A percentile compares a stretch with the other conserved stretches of the same genome.
These are phyloP conservation scores for Eupithecia abbreviata DNA, from an alignment of 2,888 invertebrate genomes.

Conservation along the genomic window DNA sequence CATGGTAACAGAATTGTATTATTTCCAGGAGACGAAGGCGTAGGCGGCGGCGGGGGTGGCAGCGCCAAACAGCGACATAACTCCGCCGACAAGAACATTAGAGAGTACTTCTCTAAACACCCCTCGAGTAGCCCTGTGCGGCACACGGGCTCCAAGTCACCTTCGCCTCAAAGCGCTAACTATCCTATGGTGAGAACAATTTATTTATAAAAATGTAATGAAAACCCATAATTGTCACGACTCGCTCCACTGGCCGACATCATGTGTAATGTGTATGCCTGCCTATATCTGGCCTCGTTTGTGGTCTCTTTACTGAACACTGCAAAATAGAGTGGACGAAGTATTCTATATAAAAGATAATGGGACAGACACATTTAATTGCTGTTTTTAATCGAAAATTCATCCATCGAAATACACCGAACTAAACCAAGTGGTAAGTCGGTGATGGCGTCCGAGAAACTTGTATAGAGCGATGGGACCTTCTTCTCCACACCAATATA, in stretches of 20 bases:
- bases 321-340: no score
- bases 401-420: no score
- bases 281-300: no score
- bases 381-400: neutral
- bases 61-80: conserved; percentile 79
- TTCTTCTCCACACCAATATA: no score
- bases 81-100: conserved; percentile 91
- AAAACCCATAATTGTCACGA: no score
- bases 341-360: neutral
- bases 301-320: no score
- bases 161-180: conserved; percentile 90
- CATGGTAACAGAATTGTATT: neutral
- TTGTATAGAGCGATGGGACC: no score
- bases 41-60: conserved; percentile 83
- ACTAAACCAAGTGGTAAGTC: no score
- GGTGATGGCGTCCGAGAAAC: no score
- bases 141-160: conserved; percentile 91
- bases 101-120: conserved; percentile 94
- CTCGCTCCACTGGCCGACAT: no score
- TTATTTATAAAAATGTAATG: no score
- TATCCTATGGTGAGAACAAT: conserved; percentile 89
- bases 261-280: no score
- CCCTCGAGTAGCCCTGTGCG: conserved; percentile 92
- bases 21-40: conserved; percentile 79
- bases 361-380: neutral